Evolutionary conservation across 2,113 vertebrate species (phyloP), one percentile per base, ranked within the genome.

Genomic region (Recurvirostra avosetta): DNA sequence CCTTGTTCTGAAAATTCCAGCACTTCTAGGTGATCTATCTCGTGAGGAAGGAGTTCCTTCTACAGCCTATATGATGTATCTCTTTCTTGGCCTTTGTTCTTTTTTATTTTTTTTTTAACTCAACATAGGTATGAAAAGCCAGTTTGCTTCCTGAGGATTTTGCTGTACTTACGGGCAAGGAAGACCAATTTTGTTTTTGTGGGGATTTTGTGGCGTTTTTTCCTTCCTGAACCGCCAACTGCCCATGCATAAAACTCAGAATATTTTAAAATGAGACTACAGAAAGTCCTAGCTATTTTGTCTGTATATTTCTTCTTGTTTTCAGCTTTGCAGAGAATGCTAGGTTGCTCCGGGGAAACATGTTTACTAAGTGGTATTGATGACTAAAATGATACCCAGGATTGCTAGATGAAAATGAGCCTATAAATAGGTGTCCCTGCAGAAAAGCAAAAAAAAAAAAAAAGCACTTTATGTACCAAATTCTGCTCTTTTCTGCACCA

Each of bases 161-260:
- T 73, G 22, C n/a, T 80, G 32, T 71, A 53, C 23, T 65, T 55
- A 34, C 34, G 36, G 34, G 20, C 9, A 85, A 68, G 38, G 38
- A 72, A 41, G 5, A n/a, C 6, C 11, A 9, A 12, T 17, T 45
- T 65, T 77, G 9, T 8, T 71, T 88, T 77, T n/a, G 8, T 26
- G 27, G 22, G n/a, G 3, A 0, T 29, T 73, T 59, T 67, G 22
- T 38, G 10, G 2, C 0, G 2, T 61, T 38, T 38, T 75, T 76
- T 65, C 5, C 7, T 84, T 92, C 59, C 63, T 76, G 38, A 90
- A 45, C 47, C 36, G 29, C n/a, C 65, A 75, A 22, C 8, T 47
- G 20, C 23, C 17, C 30, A 21, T 40, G 8, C 12, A 49, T 41
- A 77, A 63, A 68, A 47, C 22, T n/a, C 19, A 55, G 59, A 58